Base-by-base conservation (phyloP, 2,113 vertebrate genomes). In the Hippoglossus stenolepis region DNA sequence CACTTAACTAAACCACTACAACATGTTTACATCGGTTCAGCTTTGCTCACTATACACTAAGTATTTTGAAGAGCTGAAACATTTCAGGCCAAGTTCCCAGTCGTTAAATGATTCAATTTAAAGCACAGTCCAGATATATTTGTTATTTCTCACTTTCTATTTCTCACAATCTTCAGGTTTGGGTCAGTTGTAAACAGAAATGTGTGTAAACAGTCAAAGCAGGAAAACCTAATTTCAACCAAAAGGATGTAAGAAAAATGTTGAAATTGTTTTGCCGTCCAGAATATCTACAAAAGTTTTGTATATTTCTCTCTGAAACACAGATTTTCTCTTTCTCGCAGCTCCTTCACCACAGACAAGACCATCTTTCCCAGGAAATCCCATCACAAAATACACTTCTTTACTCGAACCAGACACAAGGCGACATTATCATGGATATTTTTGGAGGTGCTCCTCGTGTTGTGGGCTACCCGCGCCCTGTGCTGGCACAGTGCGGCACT, bases 381-480 rank as follows among this genome's bases (percentile, higher is more conserved):
- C 28, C n/a, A 26, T 47, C 35, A 24, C 51, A 59, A 35, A 75
- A 45, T 3, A 54, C 20, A 11, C 20, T 21, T 21, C 20, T 54
- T 3, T n/a, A 11, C 14, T 8, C 51, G 2, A 10, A 20, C 51
- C 47, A 77, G 57, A 17, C 28, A 58, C 12, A 4, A 28, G 51
- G n/a, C n/a, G 18, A 73, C 28, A 31, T 13, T 57, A 81, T 35
- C 35, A 96, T 97, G 96, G 96, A 97, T 63, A 93, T 94, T 2
- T 95, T 96, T 1, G 92, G 94, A 8, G 96, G 96, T 43, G 96
- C 97, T 23, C 98, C 98, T 23, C 94, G 96, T 63, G 96, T 99
- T 85, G 90, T 98, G 75, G 94, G 94, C 73, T 98, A 97, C 78
- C 96, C 97, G 4, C 95, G 95, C 9, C 95, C 98, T 1, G 94